Evolutionary conservation across 2,888 invertebrate genomes (phyloP).

Genomic region (Eurytoma californica): DNA sequence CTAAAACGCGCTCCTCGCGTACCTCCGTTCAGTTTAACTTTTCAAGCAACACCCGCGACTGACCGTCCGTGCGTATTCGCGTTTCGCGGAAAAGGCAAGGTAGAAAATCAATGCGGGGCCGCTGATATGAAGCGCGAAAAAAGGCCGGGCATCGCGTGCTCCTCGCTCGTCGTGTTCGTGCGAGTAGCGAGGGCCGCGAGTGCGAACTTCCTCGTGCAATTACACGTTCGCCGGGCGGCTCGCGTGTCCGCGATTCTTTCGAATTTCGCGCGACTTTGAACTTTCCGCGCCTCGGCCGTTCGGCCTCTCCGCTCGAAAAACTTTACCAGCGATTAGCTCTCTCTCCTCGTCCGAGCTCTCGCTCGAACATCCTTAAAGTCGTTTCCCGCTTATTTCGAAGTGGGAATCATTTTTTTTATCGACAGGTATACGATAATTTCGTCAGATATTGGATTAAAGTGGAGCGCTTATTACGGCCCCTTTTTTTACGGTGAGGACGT

Average conservation of each 20-base stretch:
- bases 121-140: slow-evolving; percentile 3
- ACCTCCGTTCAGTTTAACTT: too few relatives aligned
- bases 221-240: neutral
- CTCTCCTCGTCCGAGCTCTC: too few relatives aligned
- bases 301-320: neutral
- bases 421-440: too few relatives aligned
- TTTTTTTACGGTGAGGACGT: too few relatives aligned
- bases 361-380: too few relatives aligned
- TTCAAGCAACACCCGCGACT: neutral
- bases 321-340: too few relatives aligned
- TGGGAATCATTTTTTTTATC: too few relatives aligned
- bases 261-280: neutral
- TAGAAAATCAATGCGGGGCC: slow-evolving; percentile 31
- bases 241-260: neutral
- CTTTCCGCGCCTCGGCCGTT: neutral
- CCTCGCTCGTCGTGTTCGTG: neutral
- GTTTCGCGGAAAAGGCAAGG: neutral
- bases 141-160: neutral
- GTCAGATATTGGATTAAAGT: too few relatives aligned
- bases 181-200: slow-evolving; percentile 1
- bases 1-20: neutral
- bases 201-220: slow-evolving; percentile 41
- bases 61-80: neutral
- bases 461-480: too few relatives aligned
- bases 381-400: too few relatives aligned